Conservation (phyloP, 1,140 invertebrate genomes). For the Nomia melanderi region DNA sequence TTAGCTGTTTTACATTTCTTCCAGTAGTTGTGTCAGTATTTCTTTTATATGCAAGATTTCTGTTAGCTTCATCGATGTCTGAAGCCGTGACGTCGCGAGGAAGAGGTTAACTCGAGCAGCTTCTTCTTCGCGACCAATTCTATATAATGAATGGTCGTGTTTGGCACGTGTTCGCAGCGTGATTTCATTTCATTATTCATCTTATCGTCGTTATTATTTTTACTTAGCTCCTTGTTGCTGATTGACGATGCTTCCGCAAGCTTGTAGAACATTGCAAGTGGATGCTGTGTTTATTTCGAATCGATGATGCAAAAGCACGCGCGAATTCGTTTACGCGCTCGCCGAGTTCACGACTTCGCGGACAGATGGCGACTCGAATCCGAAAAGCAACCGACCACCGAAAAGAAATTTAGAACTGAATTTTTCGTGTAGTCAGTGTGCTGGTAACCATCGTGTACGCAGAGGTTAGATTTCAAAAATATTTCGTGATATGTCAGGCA, state of each 20-base stretch:
- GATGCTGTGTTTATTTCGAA: no score
- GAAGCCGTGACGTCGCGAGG: slow-evolving; percentile 9
- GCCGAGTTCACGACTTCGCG: neutral
- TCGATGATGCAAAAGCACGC: neutral
- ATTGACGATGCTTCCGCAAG: neutral
- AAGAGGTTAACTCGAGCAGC: slow-evolving; percentile 1
- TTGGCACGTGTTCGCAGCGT: neutral
- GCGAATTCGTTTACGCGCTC: neutral
- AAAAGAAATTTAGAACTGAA: no score
- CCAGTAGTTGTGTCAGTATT: slow-evolving; percentile 40
- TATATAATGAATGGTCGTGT: neutral
- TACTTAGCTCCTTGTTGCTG: neutral
- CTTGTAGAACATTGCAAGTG: neutral
- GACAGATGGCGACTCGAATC: neutral
- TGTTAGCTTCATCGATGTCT: neutral
- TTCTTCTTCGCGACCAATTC: slow-evolving; percentile 6
- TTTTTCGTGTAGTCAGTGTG: no score
- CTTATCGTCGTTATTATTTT: neutral
- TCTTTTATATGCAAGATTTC: slow-evolving; percentile 6
- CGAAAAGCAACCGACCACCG: no score
- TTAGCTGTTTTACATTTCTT: slow-evolving; percentile 41
- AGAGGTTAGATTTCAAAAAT: no score
- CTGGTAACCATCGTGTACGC: no score
- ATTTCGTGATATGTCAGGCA: no score
- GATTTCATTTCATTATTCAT: neutral